Conservation (phyloP, 23 tunicate genomes). For the Ciona savignyi region DNA sequence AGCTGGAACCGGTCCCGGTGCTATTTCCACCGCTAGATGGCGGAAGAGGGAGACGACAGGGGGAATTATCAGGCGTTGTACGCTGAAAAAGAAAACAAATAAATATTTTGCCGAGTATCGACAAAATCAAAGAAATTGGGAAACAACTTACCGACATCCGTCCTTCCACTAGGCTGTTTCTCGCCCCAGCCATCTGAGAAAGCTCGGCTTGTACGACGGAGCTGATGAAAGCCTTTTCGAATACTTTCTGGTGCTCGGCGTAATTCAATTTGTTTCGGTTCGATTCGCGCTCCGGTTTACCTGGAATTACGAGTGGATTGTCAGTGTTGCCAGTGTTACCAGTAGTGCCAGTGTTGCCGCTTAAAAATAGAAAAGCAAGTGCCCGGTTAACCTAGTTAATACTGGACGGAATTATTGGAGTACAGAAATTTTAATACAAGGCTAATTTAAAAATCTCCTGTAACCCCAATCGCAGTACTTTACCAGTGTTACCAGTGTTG, state of each 20-base stretch:
- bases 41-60: not conserved
- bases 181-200: not conserved
- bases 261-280: slow-evolving; percentile 12
- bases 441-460: no score
- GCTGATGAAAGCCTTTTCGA: slow-evolving; percentile 55
- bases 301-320: not conserved
- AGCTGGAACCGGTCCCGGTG: slow-evolving; percentile 44
- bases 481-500: no score
- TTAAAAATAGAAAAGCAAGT: no score
- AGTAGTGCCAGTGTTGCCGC: no score
- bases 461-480: no score
- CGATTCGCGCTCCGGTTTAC: not conserved
- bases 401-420: no score
- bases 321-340: no score
- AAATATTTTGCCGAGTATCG: not conserved
- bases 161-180: not conserved
- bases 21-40: slow-evolving; percentile 26
- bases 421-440: no score
- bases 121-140: not conserved
- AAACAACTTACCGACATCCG: not conserved
- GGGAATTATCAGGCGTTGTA: not conserved
- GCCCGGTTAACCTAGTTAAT: no score
- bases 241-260: slow-evolving; percentile 30
- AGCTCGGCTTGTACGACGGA: slow-evolving; percentile 57
- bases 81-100: not conserved